Evolutionary conservation across 2,888 invertebrate species (phyloP).

Genomic region (Dioctria rufipes): DNA sequence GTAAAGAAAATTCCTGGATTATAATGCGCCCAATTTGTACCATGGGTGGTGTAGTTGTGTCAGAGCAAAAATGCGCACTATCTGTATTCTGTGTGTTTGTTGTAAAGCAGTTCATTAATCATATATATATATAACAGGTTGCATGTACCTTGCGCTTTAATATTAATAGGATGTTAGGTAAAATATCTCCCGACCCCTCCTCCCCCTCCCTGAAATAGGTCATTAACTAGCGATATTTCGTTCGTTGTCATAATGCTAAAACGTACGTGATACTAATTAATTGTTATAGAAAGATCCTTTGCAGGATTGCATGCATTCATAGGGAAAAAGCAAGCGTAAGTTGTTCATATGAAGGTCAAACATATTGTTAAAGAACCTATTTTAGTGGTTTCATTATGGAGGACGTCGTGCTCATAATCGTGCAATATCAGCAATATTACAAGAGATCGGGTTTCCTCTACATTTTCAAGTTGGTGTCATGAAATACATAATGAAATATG

Average conservation of each 20-base stretch:
- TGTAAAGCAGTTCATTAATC: conserved; percentile 17
- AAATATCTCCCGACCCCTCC: too few species aligned
- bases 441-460: too few species aligned
- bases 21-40: conserved; percentile 17
- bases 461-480: too few species aligned
- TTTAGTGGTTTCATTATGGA: conserved; percentile 6
- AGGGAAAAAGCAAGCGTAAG: conserved; percentile 20
- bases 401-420: too few species aligned
- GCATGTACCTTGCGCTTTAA: background rate
- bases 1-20: conserved; percentile 19
- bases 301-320: conserved; percentile 20
- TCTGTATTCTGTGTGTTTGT: background rate
- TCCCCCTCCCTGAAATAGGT: background rate
- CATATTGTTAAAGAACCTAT: conserved; percentile 10
- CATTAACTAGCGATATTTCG: conserved; percentile 13
- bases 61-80: conserved; percentile 27
- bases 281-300: conserved; percentile 13
- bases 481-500: too few species aligned
- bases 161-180: background rate
- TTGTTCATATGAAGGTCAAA: conserved; percentile 21
- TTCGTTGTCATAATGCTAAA: background rate
- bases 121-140: background rate
- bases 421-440: conserved; percentile 26
- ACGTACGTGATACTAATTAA: conserved; percentile 30
- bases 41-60: background rate